Evolutionary conservation across 2,888 invertebrate species (phyloP).

Genomic region (Colostygia pectinataria): DNA sequence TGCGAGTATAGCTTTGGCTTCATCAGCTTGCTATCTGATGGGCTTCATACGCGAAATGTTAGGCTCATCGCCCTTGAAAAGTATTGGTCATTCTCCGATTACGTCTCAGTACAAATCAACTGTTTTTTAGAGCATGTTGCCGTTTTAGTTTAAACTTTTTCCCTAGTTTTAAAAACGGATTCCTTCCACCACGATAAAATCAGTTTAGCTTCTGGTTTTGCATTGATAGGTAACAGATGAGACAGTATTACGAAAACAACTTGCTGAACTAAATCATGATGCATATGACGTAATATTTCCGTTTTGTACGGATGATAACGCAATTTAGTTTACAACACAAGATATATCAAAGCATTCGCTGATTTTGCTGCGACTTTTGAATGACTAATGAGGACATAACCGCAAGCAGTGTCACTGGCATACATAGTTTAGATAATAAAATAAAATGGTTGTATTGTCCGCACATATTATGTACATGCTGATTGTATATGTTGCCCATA

Average conservation of each 20-base stretch:
- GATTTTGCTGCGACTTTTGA: not conserved
- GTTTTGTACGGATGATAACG: constrained; percentile 4
- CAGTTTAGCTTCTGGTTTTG: not conserved
- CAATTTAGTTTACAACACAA: constrained; percentile 10
- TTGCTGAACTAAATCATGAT: constrained; percentile 6
- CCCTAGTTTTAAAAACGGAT: too few relatives aligned
- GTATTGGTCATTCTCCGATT: not conserved
- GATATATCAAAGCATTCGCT: constrained; percentile 13
- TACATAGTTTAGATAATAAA: constrained; percentile 24
- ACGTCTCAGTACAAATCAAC: not conserved
- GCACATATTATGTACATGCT: too few relatives aligned
- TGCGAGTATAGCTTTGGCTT: constrained; percentile 19
- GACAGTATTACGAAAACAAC: constrained; percentile 3
- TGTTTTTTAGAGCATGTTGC: too few relatives aligned
- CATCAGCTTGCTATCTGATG: constrained; percentile 18
- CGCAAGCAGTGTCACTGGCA: constrained; percentile 20
- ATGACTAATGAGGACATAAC: constrained; percentile 26
- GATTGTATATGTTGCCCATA: constrained; percentile 5
- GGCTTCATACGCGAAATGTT: constrained; percentile 10
- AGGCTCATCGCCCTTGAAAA: constrained; percentile 7
- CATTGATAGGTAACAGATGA: not conserved
- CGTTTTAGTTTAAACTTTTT: too few relatives aligned
- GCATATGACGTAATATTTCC: constrained; percentile 14
- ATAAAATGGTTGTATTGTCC: constrained; percentile 28
- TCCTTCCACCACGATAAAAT: too few relatives aligned